Conservation (phyloP, 2,888 invertebrate genomes). For the Fragum sueziense region DNA sequence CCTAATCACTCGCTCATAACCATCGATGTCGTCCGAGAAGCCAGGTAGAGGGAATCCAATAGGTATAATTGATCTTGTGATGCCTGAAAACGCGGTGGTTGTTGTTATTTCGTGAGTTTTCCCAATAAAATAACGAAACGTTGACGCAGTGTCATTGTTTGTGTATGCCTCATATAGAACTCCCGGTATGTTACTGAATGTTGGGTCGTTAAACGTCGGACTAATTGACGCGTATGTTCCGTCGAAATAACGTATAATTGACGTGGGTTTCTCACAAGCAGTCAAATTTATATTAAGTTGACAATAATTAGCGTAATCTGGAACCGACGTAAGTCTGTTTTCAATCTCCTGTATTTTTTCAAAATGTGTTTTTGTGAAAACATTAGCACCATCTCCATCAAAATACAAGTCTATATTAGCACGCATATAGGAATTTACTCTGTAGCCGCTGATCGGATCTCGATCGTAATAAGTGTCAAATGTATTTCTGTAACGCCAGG, state of each 20-base stretch:
- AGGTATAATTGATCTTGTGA: conserved; percentile 62
- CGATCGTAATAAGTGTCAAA: conserved; percentile 47
- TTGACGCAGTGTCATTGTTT: conserved; percentile 55
- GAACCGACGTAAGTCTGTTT: conserved; percentile 49
- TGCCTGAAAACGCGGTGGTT: conserved; percentile 37
- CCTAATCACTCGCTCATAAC: conserved; percentile 40
- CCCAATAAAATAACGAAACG: conserved; percentile 64
- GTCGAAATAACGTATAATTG: conserved; percentile 71
- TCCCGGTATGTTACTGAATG: conserved; percentile 63
- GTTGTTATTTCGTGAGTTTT: conserved; percentile 56
- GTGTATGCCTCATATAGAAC: conserved; percentile 66
- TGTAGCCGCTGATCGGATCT: conserved; percentile 16
- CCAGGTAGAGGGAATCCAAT: conserved; percentile 65
- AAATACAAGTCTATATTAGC: conserved; percentile 64
- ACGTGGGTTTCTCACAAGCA: conserved; percentile 59
- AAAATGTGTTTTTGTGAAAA: conserved; percentile 68
- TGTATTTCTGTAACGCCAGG: conserved; percentile 61
- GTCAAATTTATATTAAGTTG: conserved; percentile 32
- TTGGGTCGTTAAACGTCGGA: conserved; percentile 67
- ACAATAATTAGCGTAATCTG: conserved; percentile 54
- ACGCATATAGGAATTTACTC: conserved; percentile 30
- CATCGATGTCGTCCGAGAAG: conserved; percentile 29
- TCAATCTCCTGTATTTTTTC: conserved; percentile 66
- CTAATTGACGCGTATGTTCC: conserved; percentile 61
- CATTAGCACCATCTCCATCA: conserved; percentile 65